These are phyloP conservation scores for Solenopsis invicta DNA, from an alignment of 1,140 invertebrate genomes.

Conservation along the genomic window DNA sequence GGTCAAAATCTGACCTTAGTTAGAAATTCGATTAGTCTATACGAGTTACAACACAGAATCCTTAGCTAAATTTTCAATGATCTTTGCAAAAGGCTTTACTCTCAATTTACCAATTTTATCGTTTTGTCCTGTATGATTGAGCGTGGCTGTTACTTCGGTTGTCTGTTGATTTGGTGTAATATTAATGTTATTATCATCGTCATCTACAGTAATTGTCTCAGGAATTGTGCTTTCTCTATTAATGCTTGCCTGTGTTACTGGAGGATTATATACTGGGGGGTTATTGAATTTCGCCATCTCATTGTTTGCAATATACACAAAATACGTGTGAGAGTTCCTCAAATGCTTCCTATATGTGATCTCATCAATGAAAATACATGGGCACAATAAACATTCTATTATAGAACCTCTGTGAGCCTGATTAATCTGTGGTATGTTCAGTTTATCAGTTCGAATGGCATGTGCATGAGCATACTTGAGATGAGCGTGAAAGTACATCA, in stretches of 20 bases:
- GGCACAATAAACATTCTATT: slow-evolving; percentile 46
- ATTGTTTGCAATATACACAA: background rate
- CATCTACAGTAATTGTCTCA: slow-evolving; percentile 43
- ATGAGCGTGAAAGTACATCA: slow-evolving; percentile 44
- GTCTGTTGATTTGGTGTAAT: background rate
- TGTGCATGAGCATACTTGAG: slow-evolving; percentile 6
- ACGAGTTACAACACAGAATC: background rate
- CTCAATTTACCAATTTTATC: slow-evolving; percentile 71
- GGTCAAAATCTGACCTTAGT: background rate
- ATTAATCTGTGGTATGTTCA: background rate
- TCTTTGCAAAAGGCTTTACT: slow-evolving; percentile 74
- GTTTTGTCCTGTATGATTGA: background rate
- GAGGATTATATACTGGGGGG: background rate
- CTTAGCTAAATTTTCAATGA: slow-evolving; percentile 46
- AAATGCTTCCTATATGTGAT: background rate
- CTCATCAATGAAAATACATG: background rate
- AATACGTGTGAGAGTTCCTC: background rate
- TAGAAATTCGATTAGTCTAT: background rate
- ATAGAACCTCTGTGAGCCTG: background rate
- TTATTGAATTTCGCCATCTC: background rate
- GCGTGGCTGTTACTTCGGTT: background rate
- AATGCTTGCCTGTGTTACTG: background rate
- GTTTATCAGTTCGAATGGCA: background rate
- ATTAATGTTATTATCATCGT: slow-evolving; percentile 3
- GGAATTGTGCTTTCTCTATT: background rate